Base-by-base conservation (phyloP, 2,888 invertebrate genomes). In the Xanthorhoe spadicearia region DNA sequence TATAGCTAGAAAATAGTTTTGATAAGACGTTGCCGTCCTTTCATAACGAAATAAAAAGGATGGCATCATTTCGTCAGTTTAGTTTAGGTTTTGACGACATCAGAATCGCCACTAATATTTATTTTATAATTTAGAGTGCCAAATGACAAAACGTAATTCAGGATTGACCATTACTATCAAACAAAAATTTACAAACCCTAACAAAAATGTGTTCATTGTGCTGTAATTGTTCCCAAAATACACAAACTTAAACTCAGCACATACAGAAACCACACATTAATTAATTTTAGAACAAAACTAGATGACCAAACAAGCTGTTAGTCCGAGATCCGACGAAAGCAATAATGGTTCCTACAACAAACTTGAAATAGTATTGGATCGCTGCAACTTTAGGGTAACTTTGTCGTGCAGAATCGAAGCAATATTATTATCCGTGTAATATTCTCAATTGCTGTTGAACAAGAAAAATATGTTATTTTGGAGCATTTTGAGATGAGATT, bases 351-450 rank as follows among this genome's bases (percentile, higher is more conserved):
- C 43, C n/a, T 59, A 38, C 50, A 32, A 59, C 59, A 60, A 64
- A 58, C 53, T 53, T 64, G 54, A 59, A 54, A 59, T 49, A 6
- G 43, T 54, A 64, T 64, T 64, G 59, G 15, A 64, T 64, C 55
- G 55, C 55, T 28, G 32, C 55, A 32, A 65, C 65, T 56, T 65
- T 52, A 46, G 43, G 56, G 4, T 8, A 56, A 65, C 60, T 52
- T 65, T 43, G 59, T 54, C 54, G 19, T n/a, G 15, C n/a, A 17
- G 38, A 54, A 13, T n/a, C 38, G 43, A 8, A 15, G 48, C n/a
- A 43, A 59, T 54, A 54, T 23, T 43, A 17, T 61, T 66, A 62
- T 58, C 61, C 28, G 49, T 54, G 63, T 46, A 32, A 32, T 32
- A 32, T 32, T 32, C 4, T 32, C 32, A 32, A 32, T 32, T 32